Base-by-base conservation (phyloP, 1,140 invertebrate genomes). In the Hestina assimilis region DNA sequence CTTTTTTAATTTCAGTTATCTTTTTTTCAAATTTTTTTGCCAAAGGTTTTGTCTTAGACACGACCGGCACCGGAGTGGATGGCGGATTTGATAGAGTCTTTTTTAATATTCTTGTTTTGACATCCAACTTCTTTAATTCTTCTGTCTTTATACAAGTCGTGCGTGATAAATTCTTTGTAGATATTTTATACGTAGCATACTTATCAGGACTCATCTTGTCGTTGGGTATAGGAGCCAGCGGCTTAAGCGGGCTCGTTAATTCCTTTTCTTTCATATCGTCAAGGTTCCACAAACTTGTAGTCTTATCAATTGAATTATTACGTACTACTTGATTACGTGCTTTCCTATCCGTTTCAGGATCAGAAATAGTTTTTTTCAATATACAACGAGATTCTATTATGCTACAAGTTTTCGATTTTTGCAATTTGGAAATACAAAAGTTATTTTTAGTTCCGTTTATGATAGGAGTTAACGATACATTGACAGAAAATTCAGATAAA, bases 371-470 rank as follows among this genome's bases (percentile, higher is more conserved):
- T 66, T 91, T 91, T 60, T 92, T 92, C 31, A 92, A 78, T 52
- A 92, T 91, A 69, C 91, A 92, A 62, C 90, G 87, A 1, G 91
- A 91, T 66, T 92, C 91, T 41, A 92, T 92, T 47, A 92, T 91
- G 58, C 90, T 91, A 71, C 91, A 92, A 59, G 91, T 92, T 72
- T 91, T 91, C 3, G 91, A 90, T 75, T 92, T 92, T 61, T 91
- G 89, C 31, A 92, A 69, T 65, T 89, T 89, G 28, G 90, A 90
- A 9, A 90, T 84, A 58, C 87, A 69, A 51, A 89, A 89, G 35
- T 55, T 50, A 62, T 11, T 71, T 35, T 73, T 75, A 50, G 41
- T 71, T 31, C 52, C 33, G 56, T 76, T 75, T 40, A 72, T 51
- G 47, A 72, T 69, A 4, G 60, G 47, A 40, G 58, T 64, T 12